phyloP scores from a whole-genome alignment of 2,113 vertebrate genomes.

The Bujurquina vittata region DNA sequence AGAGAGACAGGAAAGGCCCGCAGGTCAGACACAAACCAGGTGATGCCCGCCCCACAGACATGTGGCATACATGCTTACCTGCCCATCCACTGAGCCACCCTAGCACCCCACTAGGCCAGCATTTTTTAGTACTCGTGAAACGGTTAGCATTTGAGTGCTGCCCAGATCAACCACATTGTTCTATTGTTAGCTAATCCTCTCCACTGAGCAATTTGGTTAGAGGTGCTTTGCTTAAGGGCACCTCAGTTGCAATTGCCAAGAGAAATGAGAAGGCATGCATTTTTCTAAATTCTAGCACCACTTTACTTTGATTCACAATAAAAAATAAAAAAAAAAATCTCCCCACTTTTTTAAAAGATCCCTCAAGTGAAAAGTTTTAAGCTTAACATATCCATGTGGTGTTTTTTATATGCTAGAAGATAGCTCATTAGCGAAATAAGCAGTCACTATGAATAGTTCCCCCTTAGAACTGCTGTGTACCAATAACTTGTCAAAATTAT shows the following conservation, averaged over 20 bases:
- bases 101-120: too few species aligned
- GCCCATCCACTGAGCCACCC: too few species aligned
- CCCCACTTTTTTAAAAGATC: neutral
- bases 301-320: neutral
- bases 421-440: neutral
- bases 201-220: conserved; percentile 16
- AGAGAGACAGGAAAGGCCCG: too few species aligned
- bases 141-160: neutral
- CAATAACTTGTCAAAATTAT: conserved; percentile 1
- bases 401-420: neutral
- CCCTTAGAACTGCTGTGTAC: neutral
- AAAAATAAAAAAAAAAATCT: neutral
- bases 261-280: conserved; percentile 5
- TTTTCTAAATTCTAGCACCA: neutral
- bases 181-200: conserved; percentile 30
- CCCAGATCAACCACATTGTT: neutral
- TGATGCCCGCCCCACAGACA: too few species aligned
- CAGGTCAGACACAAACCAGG: too few species aligned
- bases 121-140: neutral
- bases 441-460: neutral
- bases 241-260: conserved; percentile 28
- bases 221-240: conserved; percentile 40
- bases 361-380: neutral
- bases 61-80: too few species aligned
- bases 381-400: neutral